A percentile compares a stretch with the other conserved stretches of the same genome.
phyloP scores from a whole-genome alignment of 2,888 invertebrate genomes.

The Caenorhabditis uteleia region DNA sequence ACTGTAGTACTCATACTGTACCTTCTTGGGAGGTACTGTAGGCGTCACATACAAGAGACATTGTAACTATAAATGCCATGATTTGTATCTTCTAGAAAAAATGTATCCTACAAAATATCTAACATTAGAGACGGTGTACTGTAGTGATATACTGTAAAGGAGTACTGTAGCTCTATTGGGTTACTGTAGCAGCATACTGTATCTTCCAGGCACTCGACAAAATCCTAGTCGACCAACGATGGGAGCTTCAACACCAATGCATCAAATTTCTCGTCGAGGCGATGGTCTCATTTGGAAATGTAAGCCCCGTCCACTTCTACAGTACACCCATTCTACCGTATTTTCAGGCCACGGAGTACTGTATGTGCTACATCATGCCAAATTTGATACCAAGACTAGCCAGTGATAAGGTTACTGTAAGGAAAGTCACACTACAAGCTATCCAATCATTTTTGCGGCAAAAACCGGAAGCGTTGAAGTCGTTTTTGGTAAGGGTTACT shows the following conservation, averaged over 20 bases:
- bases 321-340: not conserved
- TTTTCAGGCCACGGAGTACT: constrained; percentile 70
- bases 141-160: too few species aligned
- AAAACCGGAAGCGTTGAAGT: constrained; percentile 70
- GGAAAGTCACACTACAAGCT: constrained; percentile 71
- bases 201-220: constrained; percentile 67
- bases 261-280: constrained; percentile 67
- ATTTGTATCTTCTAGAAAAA: too few species aligned
- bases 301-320: constrained; percentile 33
- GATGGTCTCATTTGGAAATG: constrained; percentile 69
- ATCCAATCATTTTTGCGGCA: constrained; percentile 69
- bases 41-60: too few species aligned
- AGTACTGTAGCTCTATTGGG: not conserved
- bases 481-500: constrained; percentile 69
- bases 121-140: not conserved
- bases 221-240: constrained; percentile 71
- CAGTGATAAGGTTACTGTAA: constrained; percentile 63
- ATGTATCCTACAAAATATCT: too few species aligned
- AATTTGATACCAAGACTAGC: constrained; percentile 69
- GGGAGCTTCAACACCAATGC: constrained; percentile 72
- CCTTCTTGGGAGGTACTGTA: too few species aligned
- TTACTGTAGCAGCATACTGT: not conserved
- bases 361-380: constrained; percentile 68
- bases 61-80: too few species aligned
- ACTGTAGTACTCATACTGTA: too few species aligned